Base-by-base conservation (phyloP, 1,140 invertebrate species). In the Formica selysi region DNA sequence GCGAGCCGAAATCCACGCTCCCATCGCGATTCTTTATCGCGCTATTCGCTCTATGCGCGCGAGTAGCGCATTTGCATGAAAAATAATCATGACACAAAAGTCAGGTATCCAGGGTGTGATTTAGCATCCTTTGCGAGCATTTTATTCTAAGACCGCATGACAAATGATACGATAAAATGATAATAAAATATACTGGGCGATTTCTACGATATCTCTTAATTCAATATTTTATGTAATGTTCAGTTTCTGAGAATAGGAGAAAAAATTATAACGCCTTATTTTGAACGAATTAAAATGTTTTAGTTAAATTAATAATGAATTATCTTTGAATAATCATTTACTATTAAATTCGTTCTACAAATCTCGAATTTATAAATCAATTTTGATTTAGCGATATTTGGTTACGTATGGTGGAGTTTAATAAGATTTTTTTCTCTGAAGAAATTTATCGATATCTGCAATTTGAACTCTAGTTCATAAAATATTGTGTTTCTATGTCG, bases 401-500 rank as follows among this genome's bases (percentile, higher is more conserved):
- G 16, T 54, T 26, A 8, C 8, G 51, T 32, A 51, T 41, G 16
- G 41, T 22, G 7, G 8, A 16, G 16, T 76, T 61, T 76, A 62
- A 29, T 8, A 4, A 67, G 3, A 36, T 80, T 68, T 68, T n/a
- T 80, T 29, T 19, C 16, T 19, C 44, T 51, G 16, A 11, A 57
- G 16, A 32, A 16, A 29, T 11, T 36, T 11, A 8, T 59, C 36
- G 26, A 71, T n/a, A 73, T 32, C 19, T 59, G 3, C 38, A 44
- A 65, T 81, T 73, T 81, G 2, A 44, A 13, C 29, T 59, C 10
- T n/a, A 19, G 44, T 26, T 59, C 38, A 59, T 73, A 38, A 81
- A 71, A 74, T 83, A 73, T 59, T 44, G n/a, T n/a, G 11, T 62
- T 73, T 81, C 38, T 44, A 38, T 22, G 19, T 29, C 67, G 26